Evolutionary conservation across 2,113 vertebrate genomes (phyloP).

Genomic region (Toxostoma redivivum): DNA sequence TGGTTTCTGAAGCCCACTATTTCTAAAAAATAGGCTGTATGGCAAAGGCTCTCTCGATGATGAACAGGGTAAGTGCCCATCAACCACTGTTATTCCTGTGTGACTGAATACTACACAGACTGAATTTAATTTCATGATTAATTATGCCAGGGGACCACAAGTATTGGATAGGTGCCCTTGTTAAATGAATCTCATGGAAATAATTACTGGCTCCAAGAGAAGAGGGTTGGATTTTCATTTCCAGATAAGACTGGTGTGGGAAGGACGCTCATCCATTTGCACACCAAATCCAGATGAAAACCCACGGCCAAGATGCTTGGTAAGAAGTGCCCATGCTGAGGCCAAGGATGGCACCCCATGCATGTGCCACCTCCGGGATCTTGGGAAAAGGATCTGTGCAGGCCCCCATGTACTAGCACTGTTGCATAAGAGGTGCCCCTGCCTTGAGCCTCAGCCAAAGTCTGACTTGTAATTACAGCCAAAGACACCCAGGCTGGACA

Average conservation of each 20-base stretch:
- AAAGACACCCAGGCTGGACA: background rate
- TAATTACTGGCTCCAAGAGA: background rate
- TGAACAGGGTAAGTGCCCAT: background rate
- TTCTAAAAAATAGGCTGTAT: background rate
- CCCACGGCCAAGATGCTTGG: background rate
- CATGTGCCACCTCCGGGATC: accelerated
- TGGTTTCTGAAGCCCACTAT: background rate
- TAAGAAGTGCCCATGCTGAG: accelerated
- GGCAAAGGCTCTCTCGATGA: background rate
- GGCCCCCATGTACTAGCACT: background rate
- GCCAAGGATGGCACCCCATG: background rate
- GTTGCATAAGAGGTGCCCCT: background rate
- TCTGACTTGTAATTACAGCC: background rate
- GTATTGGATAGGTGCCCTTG: background rate
- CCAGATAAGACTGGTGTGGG: background rate
- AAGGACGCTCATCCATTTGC: background rate
- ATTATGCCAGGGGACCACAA: background rate
- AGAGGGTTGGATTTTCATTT: background rate
- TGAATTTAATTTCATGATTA: background rate
- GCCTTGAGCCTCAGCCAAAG: background rate
- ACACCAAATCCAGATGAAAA: background rate
- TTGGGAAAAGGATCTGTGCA: background rate
- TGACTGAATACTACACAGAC: background rate
- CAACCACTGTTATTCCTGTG: background rate
- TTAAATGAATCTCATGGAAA: background rate